Base-by-base conservation (phyloP, 92 coral and sea anemone genomes). In the Zoanthus solanderi region DNA sequence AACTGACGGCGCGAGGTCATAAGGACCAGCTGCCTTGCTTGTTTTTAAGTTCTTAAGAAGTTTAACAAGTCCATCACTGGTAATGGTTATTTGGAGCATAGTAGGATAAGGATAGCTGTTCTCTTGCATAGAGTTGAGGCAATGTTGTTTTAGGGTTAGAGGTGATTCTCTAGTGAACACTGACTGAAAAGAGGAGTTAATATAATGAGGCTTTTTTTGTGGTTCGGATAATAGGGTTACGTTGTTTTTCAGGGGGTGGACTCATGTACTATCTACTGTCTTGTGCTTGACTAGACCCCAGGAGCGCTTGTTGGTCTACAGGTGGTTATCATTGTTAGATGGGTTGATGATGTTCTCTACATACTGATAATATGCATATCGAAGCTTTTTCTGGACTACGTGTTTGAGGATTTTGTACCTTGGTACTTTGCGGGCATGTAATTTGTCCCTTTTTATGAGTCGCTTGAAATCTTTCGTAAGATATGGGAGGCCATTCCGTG, bases 401-500 rank as follows among this genome's bases (percentile, higher is more conserved):
- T 23, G 23, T 23, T 23, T 23, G 23, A 23, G 23, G 32, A 58
- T 75, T 71, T 71, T 71, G 76, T 71, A 88, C 37, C 87, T 47
- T 30, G 87, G 87, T 29, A 44, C 79, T 44, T 79, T 87, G 3
- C 34, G 2, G 12, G 84, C 58, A 53, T 87, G 90, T 15, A 66
- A 23, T 63, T 68, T 63, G 87, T 88, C 90, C 67, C 75, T 9
- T 71, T 88, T 88, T 50, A 84, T 44, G 23, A 23, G 23, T 23
- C 23, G 23, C 23, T 23, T 23, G 23, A 23, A 23, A 23, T 23
- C 23, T 23, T 23, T 23, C 23, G 23, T 23, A 23, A 23, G 23
- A 23, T 23, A 23, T 23, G 23, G 23, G 23, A 23, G 23, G 23
- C 23, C 23, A 23, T 23, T 23, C 23, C 23, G 23, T 23, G 23